A percentile compares a stretch with the other conserved stretches of the same genome.
Conservation (phyloP, 2,113 vertebrate species). For the Fukomys damarensis region DNA sequence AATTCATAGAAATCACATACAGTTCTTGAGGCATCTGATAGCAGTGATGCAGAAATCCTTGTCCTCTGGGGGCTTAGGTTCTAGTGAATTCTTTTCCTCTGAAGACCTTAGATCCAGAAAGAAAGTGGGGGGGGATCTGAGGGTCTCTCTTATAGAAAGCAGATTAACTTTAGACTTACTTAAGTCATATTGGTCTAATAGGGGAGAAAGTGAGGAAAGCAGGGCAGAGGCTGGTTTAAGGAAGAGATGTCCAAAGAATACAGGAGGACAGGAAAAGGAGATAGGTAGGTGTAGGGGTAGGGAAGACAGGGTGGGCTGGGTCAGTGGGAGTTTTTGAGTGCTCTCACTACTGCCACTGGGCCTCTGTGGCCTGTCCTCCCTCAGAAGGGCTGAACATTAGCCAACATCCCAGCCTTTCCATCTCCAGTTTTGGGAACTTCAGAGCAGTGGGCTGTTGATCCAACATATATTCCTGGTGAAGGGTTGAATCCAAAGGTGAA, state of each 20-base stretch:
- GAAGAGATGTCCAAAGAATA: neutral
- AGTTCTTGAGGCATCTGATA: neutral
- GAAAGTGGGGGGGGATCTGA: neutral
- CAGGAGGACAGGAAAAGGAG: neutral
- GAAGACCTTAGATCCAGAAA: neutral
- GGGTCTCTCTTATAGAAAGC: neutral
- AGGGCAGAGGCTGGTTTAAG: neutral
- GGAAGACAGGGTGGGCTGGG: fast-evolving
- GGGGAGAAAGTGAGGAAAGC: neutral
- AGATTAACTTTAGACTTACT: conserved; percentile 28
- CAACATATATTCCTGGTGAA: neutral
- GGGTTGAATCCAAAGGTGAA: neutral
- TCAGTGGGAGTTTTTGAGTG: neutral
- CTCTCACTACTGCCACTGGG: neutral
- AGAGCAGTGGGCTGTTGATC: neutral
- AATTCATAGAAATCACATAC: neutral
- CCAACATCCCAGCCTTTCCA: neutral
- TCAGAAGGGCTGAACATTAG: neutral
- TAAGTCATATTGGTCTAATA: neutral
- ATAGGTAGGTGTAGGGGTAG: neutral
- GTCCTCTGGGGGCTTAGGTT: neutral
- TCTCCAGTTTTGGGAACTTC: neutral
- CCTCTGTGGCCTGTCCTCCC: neutral
- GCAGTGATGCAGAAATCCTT: neutral
- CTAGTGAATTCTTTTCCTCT: conserved; percentile 5